Evolutionary conservation across 2,113 vertebrate species (phyloP), one percentile per base, ranked within the genome.

Genomic region (Astur gentilis): DNA sequence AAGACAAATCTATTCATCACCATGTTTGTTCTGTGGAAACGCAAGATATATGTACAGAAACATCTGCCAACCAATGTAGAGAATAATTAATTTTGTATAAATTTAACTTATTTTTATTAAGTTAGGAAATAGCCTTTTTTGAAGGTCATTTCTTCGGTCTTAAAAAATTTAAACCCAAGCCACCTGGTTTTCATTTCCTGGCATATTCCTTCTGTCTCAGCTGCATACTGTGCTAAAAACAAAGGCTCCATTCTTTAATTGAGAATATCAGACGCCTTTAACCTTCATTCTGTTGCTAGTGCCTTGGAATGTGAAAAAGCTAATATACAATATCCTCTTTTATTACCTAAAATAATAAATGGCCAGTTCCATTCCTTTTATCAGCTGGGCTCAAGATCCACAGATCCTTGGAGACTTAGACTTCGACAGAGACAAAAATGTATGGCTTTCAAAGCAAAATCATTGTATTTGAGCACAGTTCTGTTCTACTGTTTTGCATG

Each of bases 171-270:
- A 93, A 92, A 61, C 52, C 64, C 65, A 77, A 94, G 65, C 58
- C 97, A 97, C 95, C 89, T 96, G 97, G 95, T 96, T 95, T 97
- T 92, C 90, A 97, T 98, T 98, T 98, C 97, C 97, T 95, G 90
- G 62, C 76, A 45, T 90, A 93, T 60, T 96, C 89, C 79, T 83
- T 67, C 49, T 60, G 76, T 89, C 81, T 85, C 88, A 69, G 69
- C 76, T 79, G 75, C 89, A 64, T 27, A 94, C 71, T 34, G 80
- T 72, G 58, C 73, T 87, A 91, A 89, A 96, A 95, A 97, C 94
- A 97, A 96, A 97, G 93, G 58, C 90, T 79, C 83, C 76, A 89
- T 96, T 95, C 87, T 97, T 96, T 85, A 93, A 69, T 70, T 93
- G 84, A 92, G 90, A 91, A n/a, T 96, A 93, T 93, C 54, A 85